phyloP scores from a whole-genome alignment of 2,113 vertebrate species.

The Amphilophus citrinellus region DNA sequence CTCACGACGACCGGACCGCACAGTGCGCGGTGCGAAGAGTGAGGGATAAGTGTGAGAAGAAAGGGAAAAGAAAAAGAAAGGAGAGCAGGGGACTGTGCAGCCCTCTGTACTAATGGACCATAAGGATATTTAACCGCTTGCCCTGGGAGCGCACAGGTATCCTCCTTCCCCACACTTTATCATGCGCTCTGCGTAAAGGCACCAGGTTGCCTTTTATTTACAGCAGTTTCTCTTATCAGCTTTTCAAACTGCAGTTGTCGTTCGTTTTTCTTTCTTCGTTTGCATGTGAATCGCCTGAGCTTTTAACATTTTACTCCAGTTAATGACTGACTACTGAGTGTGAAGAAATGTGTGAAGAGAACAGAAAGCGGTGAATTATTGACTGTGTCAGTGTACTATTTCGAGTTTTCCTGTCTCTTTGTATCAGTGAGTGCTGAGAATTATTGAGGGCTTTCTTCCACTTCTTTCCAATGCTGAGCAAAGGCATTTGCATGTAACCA shows the following conservation, averaged over 20 bases:
- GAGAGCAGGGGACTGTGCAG: conserved; percentile 50
- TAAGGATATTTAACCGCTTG: conserved; percentile 71
- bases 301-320: conserved; percentile 20
- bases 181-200: conserved; percentile 57
- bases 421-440: conserved; percentile 13
- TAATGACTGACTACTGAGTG: conserved; percentile 56
- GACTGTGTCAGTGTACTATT: conserved; percentile 45
- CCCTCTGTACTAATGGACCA: conserved; percentile 72
- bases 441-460: conserved; percentile 14
- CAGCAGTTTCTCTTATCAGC: neutral
- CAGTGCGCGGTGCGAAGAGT: conserved; percentile 41
- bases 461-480: neutral
- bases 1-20: conserved; percentile 41
- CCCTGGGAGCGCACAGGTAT: conserved; percentile 77
- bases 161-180: neutral
- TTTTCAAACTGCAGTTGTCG: neutral
- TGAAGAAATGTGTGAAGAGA: conserved; percentile 28
- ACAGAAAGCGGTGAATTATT: conserved; percentile 44
- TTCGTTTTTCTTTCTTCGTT: neutral
- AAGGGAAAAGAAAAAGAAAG: conserved; percentile 2
- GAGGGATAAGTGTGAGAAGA: conserved; percentile 37
- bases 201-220: conserved; percentile 9
- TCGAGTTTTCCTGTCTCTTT: neutral
- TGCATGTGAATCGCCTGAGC: neutral
- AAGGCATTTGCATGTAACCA: neutral